phyloP scores from a whole-genome alignment of 2,113 vertebrate genomes.

The Candoia aspera region DNA sequence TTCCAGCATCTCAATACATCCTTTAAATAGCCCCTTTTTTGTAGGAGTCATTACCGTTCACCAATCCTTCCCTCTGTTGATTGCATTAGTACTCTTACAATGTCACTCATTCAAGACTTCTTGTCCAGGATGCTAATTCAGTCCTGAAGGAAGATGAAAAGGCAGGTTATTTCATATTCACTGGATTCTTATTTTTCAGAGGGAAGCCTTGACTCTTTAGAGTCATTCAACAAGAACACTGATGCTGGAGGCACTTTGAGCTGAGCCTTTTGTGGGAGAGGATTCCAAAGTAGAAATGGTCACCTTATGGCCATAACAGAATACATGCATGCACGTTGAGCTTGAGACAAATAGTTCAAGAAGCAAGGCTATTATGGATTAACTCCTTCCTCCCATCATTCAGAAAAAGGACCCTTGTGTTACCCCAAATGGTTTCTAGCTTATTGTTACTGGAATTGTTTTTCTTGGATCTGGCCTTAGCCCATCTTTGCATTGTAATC shows the following conservation, averaged over 20 bases:
- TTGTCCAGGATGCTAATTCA: not conserved
- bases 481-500: not conserved
- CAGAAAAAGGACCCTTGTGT: not conserved
- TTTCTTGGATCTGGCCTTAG: not conserved
- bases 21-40: not conserved
- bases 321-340: not conserved
- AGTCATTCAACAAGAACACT: not conserved
- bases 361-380: not conserved
- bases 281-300: not conserved
- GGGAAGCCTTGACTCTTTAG: not conserved
- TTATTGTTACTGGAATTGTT: not conserved
- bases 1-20: not conserved
- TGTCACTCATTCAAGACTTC: not conserved
- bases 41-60: conserved; percentile 5
- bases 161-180: not conserved
- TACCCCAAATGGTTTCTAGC: not conserved
- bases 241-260: not conserved
- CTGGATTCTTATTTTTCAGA: not conserved
- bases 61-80: not conserved
- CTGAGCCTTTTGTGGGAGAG: not conserved
- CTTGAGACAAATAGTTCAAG: not conserved
- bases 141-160: not conserved
- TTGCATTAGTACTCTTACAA: not conserved
- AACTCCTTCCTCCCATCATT: not conserved
- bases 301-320: not conserved